Conservation (phyloP, 2,797 vertebrate genomes). For the Coendou prehensilis region DNA sequence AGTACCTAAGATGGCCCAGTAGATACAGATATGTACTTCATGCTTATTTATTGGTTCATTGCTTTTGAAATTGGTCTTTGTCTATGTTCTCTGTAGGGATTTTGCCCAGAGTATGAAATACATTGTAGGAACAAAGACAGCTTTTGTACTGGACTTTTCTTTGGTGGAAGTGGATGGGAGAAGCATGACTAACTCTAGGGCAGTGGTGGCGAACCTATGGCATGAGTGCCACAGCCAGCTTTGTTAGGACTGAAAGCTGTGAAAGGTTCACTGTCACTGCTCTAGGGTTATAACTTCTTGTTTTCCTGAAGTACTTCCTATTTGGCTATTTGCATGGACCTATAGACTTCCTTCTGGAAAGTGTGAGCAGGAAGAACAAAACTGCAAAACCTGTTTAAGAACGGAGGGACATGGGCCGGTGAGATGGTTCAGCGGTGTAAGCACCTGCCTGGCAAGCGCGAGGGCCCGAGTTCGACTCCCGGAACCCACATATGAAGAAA, state of each 20-base stretch:
- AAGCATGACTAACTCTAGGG: neutral
- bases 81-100: neutral
- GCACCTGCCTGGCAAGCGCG: too few relatives aligned
- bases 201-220: neutral
- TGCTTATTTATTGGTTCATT: neutral
- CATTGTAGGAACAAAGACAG: neutral
- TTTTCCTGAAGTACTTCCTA: neutral
- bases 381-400: neutral
- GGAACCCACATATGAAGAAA: too few relatives aligned
- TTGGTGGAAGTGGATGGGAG: rapidly evolving
- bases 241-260: neutral
- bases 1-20: neutral
- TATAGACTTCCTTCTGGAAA: neutral
- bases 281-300: neutral
- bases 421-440: too few relatives aligned
- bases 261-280: neutral
- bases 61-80: conserved; percentile 28
- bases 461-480: too few relatives aligned
- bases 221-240: neutral
- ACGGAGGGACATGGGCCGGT: neutral
- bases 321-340: neutral
- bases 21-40: neutral
- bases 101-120: conserved; percentile 41
- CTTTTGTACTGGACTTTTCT: neutral
- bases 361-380: neutral